Evolutionary conservation across 1,140 invertebrate genomes (phyloP).

Genomic region (Camponotus floridanus): DNA sequence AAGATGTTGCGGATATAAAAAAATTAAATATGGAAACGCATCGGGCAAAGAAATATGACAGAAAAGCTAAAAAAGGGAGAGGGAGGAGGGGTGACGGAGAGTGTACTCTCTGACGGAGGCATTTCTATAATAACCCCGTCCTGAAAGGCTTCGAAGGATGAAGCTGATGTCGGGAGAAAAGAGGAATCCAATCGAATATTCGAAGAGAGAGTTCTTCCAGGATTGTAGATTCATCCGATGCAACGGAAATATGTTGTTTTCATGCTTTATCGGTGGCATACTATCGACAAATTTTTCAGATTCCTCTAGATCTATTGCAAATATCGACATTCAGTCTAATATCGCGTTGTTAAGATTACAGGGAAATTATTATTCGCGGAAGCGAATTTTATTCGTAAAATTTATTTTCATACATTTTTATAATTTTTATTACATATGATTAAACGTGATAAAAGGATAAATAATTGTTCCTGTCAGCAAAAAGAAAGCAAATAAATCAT

Average conservation of each 20-base stretch:
- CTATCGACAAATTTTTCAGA: conserved; percentile 18
- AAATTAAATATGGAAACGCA: conserved; percentile 14
- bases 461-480: too few species aligned
- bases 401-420: not conserved
- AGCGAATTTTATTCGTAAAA: not conserved
- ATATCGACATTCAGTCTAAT: not conserved
- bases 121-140: conserved; percentile 47
- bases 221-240: conserved; percentile 7
- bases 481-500: not conserved
- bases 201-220: not conserved
- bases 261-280: conserved; percentile 24
- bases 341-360: conserved; percentile 1
- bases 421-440: not conserved
- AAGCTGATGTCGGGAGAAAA: conserved; percentile 42
- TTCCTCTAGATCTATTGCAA: not conserved
- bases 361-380: conserved; percentile 9
- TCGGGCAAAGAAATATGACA: conserved; percentile 32
- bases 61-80: conserved; percentile 12
- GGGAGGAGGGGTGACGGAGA: not conserved
- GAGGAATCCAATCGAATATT: conserved; percentile 55
- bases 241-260: conserved; percentile 42
- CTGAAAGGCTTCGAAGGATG: conserved; percentile 30
- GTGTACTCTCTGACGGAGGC: conserved; percentile 28
- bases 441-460: not conserved
- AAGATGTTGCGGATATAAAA: conserved; percentile 16